phyloP scores from a whole-genome alignment of 2,113 vertebrate species.

The Eulemur macaco region DNA sequence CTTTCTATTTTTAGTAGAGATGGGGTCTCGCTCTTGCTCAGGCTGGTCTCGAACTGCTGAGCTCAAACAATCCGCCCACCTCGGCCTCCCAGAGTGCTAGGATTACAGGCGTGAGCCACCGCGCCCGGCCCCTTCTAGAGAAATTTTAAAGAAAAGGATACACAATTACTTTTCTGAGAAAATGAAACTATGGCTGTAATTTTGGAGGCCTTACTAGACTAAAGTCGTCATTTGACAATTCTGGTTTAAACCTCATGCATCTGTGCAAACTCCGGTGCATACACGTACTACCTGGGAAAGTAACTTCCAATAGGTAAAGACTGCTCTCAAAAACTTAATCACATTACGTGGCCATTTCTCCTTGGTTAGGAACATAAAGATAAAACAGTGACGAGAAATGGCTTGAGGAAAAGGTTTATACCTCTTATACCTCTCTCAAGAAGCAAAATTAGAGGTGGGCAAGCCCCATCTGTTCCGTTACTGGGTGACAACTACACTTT shows the following conservation, averaged over 20 bases:
- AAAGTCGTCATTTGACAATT: background rate
- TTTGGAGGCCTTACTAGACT: background rate
- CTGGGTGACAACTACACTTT: background rate
- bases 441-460: background rate
- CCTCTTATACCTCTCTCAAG: background rate
- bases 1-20: too few species aligned
- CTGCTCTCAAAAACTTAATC: background rate
- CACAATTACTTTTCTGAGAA: background rate
- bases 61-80: too few species aligned
- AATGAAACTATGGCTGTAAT: background rate
- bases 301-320: background rate
- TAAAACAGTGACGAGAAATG: background rate
- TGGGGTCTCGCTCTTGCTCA: too few species aligned
- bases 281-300: background rate
- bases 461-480: too few species aligned
- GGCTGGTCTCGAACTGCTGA: too few species aligned
- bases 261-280: background rate
- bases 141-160: background rate
- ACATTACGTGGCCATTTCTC: background rate
- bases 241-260: background rate
- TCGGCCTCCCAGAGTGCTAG: too few species aligned
- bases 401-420: background rate
- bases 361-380: background rate
- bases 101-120: too few species aligned
- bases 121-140: background rate